phyloP scores from a whole-genome alignment of 92 coral and sea anemone species.

The Palythoa grandiflora region DNA sequence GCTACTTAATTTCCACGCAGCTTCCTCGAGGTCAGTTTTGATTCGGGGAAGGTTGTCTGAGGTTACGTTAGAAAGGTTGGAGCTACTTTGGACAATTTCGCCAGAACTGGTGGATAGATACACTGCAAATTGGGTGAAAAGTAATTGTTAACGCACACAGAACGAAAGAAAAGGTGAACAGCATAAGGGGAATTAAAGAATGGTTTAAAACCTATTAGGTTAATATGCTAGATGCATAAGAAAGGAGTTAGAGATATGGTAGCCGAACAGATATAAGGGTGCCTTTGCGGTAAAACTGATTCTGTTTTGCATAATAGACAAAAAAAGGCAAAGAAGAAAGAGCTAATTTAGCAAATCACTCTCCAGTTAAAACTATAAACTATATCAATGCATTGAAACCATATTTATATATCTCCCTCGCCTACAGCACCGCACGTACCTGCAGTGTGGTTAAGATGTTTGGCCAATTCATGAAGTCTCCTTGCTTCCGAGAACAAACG shows the following conservation, averaged over 20 bases:
- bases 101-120: neutral
- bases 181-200: neutral
- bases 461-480: conserved; percentile 58
- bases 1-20: conserved; percentile 7
- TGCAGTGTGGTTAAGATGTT: conserved; percentile 62
- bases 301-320: too few relatives aligned
- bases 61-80: conserved; percentile 8
- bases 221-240: too few relatives aligned
- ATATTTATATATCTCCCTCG: neutral
- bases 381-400: too few relatives aligned
- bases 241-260: too few relatives aligned
- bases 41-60: conserved; percentile 9
- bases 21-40: neutral
- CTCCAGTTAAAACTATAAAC: neutral
- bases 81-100: neutral
- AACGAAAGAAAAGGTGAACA: neutral
- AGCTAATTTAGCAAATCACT: neutral
- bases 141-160: neutral
- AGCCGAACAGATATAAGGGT: too few relatives aligned
- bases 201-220: neutral
- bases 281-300: too few relatives aligned
- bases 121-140: neutral
- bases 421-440: conserved; percentile 1
- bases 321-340: too few relatives aligned
- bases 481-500: conserved; percentile 54